A percentile compares a stretch with the other conserved stretches of the same genome.
Conservation (phyloP, 2,888 invertebrate species). For the Pogonocherus hispidulus region DNA sequence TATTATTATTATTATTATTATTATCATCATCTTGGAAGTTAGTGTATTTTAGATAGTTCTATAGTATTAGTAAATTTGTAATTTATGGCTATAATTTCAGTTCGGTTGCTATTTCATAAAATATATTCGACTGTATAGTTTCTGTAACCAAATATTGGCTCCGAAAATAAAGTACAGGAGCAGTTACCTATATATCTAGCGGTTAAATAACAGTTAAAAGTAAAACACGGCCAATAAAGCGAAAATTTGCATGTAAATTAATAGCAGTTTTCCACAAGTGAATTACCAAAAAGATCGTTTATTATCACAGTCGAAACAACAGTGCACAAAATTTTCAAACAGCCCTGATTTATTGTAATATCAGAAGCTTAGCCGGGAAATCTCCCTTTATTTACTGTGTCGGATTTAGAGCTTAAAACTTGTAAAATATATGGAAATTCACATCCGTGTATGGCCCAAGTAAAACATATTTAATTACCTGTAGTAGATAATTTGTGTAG, state of each 20-base stretch:
- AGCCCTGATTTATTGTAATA: conserved; percentile 37
- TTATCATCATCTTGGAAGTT: too few species aligned
- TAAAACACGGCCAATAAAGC: not conserved
- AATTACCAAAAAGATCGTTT: conserved; percentile 18
- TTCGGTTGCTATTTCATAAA: too few species aligned
- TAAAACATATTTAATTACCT: conserved; percentile 59
- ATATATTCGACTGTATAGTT: not conserved
- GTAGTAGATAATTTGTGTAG: conserved; percentile 53
- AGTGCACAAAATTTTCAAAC: conserved; percentile 23
- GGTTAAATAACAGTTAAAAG: conserved; percentile 11
- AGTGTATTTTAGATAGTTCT: too few species aligned
- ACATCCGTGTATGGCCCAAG: conserved; percentile 44
- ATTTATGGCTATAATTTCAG: too few species aligned
- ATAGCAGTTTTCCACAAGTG: conserved; percentile 22
- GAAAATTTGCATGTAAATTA: conserved; percentile 21
- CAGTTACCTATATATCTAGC: not conserved
- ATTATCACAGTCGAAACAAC: conserved; percentile 11
- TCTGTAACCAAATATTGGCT: not conserved
- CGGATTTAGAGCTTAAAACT: conserved; percentile 48
- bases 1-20: too few species aligned
- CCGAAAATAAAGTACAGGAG: not conserved
- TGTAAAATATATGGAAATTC: conserved; percentile 42
- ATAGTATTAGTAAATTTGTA: too few species aligned
- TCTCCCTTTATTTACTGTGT: conserved; percentile 48
- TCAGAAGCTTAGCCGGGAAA: conserved; percentile 39